Evolutionary conservation across 2,888 invertebrate genomes (phyloP).

Genomic region (Euplagia quadripunctaria): DNA sequence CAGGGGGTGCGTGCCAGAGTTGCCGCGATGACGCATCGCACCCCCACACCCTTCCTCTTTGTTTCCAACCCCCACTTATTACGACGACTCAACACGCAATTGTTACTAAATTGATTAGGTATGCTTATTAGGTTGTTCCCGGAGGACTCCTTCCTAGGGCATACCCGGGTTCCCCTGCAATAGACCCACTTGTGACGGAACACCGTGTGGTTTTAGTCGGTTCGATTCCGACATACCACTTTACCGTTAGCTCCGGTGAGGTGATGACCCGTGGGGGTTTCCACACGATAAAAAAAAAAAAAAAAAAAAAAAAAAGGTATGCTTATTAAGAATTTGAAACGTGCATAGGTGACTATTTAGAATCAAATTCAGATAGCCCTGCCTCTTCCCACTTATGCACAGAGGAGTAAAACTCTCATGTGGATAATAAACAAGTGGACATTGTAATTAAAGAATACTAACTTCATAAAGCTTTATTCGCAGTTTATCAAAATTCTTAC

Average conservation of each 20-base stretch:
- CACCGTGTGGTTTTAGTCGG: no score
- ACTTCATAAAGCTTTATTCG: slow-evolving; percentile 21
- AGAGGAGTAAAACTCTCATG: not conserved
- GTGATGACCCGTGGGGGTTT: no score
- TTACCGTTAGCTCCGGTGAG: no score
- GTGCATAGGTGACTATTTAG: not conserved
- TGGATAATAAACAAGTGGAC: not conserved
- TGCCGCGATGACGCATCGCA: slow-evolving; percentile 81
- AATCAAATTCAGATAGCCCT: not conserved
- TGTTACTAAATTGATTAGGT: slow-evolving; percentile 36
- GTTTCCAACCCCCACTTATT: slow-evolving; percentile 61
- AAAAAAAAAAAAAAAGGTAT: no score
- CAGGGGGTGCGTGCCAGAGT: slow-evolving; percentile 70
- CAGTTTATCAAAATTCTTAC: slow-evolving; percentile 31
- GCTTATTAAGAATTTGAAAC: slow-evolving; percentile 23
- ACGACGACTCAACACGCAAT: slow-evolving; percentile 45
- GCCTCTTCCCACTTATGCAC: not conserved
- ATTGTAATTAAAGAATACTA: not conserved
- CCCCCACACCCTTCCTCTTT: slow-evolving; percentile 64
- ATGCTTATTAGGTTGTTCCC: slow-evolving; percentile 37
- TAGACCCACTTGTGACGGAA: no score
- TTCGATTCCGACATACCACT: no score
- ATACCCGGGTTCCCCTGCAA: no score
- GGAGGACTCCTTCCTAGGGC: no score
- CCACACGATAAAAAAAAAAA: no score